phyloP scores from a whole-genome alignment of 1,140 invertebrate genomes.

The Ridgeia piscesae region DNA sequence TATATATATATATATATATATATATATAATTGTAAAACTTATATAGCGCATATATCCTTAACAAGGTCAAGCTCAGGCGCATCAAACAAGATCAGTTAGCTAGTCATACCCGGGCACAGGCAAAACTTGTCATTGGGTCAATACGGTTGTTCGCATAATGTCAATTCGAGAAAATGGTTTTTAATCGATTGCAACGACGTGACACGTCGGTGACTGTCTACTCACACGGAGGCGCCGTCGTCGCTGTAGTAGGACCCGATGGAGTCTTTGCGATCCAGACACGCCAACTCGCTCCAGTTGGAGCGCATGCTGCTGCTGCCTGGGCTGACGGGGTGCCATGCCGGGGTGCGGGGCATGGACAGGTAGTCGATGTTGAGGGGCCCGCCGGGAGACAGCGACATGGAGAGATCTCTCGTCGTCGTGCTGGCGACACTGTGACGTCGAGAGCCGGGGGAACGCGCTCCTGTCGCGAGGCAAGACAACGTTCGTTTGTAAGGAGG shows the following conservation, averaged over 20 bases:
- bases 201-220: neutral
- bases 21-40: no score
- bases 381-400: neutral
- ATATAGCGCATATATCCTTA: no score
- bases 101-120: no score
- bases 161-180: no score
- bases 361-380: neutral
- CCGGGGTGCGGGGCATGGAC: neutral
- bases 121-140: no score
- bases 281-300: conserved; percentile 23
- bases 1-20: no score
- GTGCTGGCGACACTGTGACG: neutral
- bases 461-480: neutral
- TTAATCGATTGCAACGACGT: no score
- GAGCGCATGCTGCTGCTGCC: conserved; percentile 12
- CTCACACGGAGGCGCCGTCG: neutral
- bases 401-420: neutral
- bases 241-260: conserved; percentile 26
- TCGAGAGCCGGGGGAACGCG: no score
- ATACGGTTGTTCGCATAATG: no score
- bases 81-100: no score
- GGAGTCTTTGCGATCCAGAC: conserved; percentile 18
- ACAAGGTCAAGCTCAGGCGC: no score
- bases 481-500: neutral
- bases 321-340: neutral